Conservation (phyloP, 2,888 invertebrate genomes). For the Lycaena phlaeas region DNA sequence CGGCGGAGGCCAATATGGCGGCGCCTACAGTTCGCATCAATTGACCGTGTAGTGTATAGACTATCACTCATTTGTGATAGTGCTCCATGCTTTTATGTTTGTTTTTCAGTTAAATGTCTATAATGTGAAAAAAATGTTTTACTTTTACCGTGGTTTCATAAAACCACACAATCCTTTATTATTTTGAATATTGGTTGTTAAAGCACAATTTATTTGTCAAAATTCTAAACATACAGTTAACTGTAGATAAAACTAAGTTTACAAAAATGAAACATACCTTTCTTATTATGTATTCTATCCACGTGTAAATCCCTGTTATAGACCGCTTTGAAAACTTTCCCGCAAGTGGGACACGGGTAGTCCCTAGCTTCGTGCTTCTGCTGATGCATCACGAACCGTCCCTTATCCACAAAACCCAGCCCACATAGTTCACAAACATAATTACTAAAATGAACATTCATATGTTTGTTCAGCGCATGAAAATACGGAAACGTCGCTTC, state of each 20-base stretch:
- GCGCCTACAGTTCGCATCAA: too few relatives aligned
- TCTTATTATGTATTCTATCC: conserved; percentile 47
- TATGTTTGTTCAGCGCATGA: conserved; percentile 57
- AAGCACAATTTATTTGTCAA: too few relatives aligned
- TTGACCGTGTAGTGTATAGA: too few relatives aligned
- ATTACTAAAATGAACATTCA: conserved; percentile 59
- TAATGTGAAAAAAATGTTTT: too few relatives aligned
- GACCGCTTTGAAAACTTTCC: conserved; percentile 50
- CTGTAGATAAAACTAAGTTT: neutral
- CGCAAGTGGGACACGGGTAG: conserved; percentile 51
- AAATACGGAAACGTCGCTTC: conserved; percentile 43
- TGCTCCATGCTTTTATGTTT: too few relatives aligned
- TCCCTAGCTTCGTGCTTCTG: conserved; percentile 46
- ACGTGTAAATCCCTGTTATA: conserved; percentile 40
- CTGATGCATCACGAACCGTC: conserved; percentile 54
- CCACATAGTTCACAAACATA: conserved; percentile 60
- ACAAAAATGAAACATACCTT: conserved; percentile 9
- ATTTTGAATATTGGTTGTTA: too few relatives aligned
- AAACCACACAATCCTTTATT: too few relatives aligned
- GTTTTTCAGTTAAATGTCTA: too few relatives aligned
- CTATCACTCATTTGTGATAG: too few relatives aligned
- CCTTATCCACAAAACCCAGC: conserved; percentile 40
- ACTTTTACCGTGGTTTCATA: too few relatives aligned
- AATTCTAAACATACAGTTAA: neutral
- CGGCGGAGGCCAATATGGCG: too few relatives aligned